Conservation (phyloP, 2,888 invertebrate genomes). For the Anthrax anthrax region DNA sequence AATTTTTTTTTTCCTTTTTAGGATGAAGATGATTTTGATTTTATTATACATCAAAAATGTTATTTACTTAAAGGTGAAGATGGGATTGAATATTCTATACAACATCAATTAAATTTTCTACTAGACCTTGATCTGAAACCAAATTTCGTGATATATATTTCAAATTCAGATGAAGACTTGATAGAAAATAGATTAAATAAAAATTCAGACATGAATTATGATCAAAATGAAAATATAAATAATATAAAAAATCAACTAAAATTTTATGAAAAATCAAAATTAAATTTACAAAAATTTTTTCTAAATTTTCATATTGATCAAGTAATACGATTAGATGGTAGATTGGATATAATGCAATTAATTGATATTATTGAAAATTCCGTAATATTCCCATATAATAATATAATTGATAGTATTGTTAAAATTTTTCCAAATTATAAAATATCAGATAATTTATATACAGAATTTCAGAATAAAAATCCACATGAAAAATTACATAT, state of each 20-base stretch:
- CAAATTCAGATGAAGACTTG: not conserved
- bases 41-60: conserved; percentile 7
- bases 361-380: conserved; percentile 37
- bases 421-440: conserved; percentile 17
- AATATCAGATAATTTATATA: not conserved
- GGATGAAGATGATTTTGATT: not conserved
- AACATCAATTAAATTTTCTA: conserved; percentile 9
- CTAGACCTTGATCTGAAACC: conserved; percentile 3
- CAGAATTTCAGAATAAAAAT: conserved; percentile 16
- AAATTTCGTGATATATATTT: conserved; percentile 3
- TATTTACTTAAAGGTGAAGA: conserved; percentile 1
- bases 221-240: conserved; percentile 10
- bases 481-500: conserved; percentile 21
- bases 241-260: conserved; percentile 3
- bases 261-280: conserved; percentile 5
- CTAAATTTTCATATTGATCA: conserved; percentile 35
- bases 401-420: conserved; percentile 25
- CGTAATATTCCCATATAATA: conserved; percentile 29
- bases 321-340: conserved; percentile 43
- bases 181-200: not conserved
- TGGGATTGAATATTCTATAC: conserved; percentile 14
- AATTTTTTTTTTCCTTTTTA: no score
- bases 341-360: conserved; percentile 36
- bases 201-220: no score
- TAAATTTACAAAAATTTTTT: conserved; percentile 24